These are phyloP conservation scores for Tribolium freemani DNA, from an alignment of 2,888 invertebrate species.

Conservation along the genomic window DNA sequence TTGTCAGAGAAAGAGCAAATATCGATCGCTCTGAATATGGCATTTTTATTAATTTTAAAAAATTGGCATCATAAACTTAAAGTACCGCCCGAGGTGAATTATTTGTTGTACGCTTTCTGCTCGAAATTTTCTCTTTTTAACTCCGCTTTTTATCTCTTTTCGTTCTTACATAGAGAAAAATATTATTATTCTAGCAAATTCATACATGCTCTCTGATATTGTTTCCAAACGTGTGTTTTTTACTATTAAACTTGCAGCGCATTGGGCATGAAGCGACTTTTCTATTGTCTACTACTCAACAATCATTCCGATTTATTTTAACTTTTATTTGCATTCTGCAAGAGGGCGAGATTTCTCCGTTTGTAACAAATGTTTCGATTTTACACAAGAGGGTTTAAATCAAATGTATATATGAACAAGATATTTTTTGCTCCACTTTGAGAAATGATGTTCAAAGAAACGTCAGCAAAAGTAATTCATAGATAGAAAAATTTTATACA, in stretches of 20 bases:
- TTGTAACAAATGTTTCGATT: slow-evolving; percentile 42
- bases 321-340: slow-evolving; percentile 41
- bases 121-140: slow-evolving; percentile 34
- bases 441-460: slow-evolving; percentile 38
- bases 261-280: slow-evolving; percentile 11
- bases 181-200: slow-evolving; percentile 26
- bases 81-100: slow-evolving; percentile 31
- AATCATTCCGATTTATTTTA: slow-evolving; percentile 33
- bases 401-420: slow-evolving; percentile 40
- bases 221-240: slow-evolving; percentile 5
- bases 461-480: slow-evolving; percentile 37
- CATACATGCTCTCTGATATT: slow-evolving; percentile 22
- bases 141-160: slow-evolving; percentile 30
- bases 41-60: slow-evolving; percentile 37
- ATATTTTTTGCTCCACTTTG: slow-evolving; percentile 34
- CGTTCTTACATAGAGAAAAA: slow-evolving; percentile 26
- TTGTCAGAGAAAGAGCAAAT: slow-evolving; percentile 17
- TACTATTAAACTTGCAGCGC: slow-evolving; percentile 26
- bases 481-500: slow-evolving; percentile 31
- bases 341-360: slow-evolving; percentile 16
- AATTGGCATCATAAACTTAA: slow-evolving; percentile 34
- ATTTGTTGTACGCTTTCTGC: slow-evolving; percentile 36
- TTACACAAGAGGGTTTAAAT: slow-evolving; percentile 38
- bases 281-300: slow-evolving; percentile 10
- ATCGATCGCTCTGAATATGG: slow-evolving; percentile 17